Evolutionary conservation across 2,888 invertebrate species (phyloP).

Genomic region (Phalera bucephala): DNA sequence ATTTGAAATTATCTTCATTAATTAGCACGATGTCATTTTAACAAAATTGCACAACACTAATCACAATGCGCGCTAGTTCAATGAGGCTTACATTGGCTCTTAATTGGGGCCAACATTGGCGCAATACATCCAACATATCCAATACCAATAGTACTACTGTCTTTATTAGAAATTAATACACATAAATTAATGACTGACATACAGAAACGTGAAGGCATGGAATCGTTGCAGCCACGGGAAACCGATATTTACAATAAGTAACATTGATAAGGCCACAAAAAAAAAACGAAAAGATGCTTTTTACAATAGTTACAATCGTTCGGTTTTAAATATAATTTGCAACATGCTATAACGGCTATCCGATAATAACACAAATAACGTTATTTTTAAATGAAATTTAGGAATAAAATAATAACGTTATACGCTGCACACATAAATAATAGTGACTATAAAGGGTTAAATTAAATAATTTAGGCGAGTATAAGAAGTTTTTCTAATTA

Average conservation of each 20-base stretch:
- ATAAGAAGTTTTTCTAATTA: slow-evolving; percentile 16
- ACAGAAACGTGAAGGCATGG: slow-evolving; percentile 23
- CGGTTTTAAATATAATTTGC: slow-evolving; percentile 11
- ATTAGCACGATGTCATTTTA: too few species aligned
- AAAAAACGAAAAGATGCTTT: slow-evolving; percentile 30
- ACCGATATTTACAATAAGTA: slow-evolving; percentile 30
- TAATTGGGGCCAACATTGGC: slow-evolving; percentile 14
- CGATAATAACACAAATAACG: slow-evolving; percentile 18
- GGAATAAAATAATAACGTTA: slow-evolving; percentile 46
- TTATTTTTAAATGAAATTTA: slow-evolving; percentile 22
- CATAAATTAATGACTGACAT: slow-evolving; percentile 19
- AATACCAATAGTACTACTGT: slow-evolving; percentile 18
- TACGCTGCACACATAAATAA: slow-evolving; percentile 52
- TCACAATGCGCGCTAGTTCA: neutral
- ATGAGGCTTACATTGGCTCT: slow-evolving; percentile 8
- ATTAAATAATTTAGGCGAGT: slow-evolving; percentile 42
- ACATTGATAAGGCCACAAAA: slow-evolving; percentile 47
- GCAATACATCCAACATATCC: slow-evolving; percentile 4
- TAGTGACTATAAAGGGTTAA: slow-evolving; percentile 43
- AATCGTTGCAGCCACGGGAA: slow-evolving; percentile 25
- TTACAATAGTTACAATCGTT: slow-evolving; percentile 14
- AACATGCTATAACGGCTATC: slow-evolving; percentile 20
- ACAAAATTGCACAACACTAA: too few species aligned
- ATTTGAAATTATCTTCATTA: too few species aligned
- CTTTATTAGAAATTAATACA: slow-evolving; percentile 31